Evolutionary conservation across 2,113 vertebrate species (phyloP).

Genomic region (Pedionomus torquatus): DNA sequence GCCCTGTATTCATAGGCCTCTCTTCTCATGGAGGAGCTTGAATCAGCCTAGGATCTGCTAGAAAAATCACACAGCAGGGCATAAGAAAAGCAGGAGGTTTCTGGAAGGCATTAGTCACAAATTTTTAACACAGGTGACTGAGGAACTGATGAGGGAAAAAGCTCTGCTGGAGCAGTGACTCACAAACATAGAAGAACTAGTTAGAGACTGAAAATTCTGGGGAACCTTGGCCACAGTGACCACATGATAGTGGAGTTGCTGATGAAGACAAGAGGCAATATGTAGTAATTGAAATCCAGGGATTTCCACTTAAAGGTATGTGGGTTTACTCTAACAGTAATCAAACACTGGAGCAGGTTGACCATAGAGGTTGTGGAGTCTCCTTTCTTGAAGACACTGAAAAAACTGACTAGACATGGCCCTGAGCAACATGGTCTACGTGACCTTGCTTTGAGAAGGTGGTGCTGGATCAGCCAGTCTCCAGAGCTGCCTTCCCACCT

Average conservation of each 20-base stretch:
- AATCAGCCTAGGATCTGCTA: background rate
- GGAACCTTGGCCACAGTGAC: background rate
- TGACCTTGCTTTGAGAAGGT: background rate
- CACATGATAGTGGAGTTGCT: background rate
- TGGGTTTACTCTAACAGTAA: background rate
- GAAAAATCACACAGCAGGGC: background rate
- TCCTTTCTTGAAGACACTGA: background rate
- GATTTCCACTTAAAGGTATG: background rate
- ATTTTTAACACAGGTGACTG: background rate
- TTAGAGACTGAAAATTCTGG: background rate
- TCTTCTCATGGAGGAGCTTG: background rate
- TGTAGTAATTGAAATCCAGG: background rate
- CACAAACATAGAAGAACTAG: background rate
- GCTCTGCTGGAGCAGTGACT: background rate
- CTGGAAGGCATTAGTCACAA: background rate
- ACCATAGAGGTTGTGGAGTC: background rate
- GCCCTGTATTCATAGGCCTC: background rate
- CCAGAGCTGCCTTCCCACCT: background rate
- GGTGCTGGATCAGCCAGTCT: background rate
- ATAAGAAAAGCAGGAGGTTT: background rate
- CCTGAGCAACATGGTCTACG: background rate
- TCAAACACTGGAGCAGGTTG: background rate
- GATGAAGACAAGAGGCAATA: background rate
- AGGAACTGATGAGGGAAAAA: background rate
- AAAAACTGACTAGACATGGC: background rate